A percentile compares a stretch with the other conserved stretches of the same genome.
phyloP scores from a whole-genome alignment of 2,797 vertebrate species.

The Clarias pachynema region DNA sequence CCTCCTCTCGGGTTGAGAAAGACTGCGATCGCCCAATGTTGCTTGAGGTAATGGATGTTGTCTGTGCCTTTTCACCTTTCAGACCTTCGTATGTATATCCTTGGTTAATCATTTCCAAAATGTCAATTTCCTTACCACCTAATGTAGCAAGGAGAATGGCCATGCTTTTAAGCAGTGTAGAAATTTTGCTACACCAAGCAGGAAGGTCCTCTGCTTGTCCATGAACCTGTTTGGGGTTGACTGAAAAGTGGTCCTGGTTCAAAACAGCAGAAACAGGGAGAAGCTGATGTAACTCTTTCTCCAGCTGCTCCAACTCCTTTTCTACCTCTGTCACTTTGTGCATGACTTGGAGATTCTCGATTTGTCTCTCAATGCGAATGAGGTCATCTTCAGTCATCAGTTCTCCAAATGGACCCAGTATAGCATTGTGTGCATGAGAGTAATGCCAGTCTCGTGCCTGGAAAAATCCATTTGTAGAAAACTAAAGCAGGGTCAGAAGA shows the following conservation, averaged over 20 bases:
- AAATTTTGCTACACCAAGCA: constrained; percentile 85
- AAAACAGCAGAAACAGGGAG: constrained; percentile 79
- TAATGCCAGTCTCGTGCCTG: constrained; percentile 86
- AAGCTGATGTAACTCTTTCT: constrained; percentile 84
- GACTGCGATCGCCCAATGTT: constrained; percentile 86
- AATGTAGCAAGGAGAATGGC: constrained; percentile 81
- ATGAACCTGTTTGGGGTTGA: constrained; percentile 85
- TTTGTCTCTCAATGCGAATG: constrained; percentile 89
- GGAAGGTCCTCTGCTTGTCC: constrained; percentile 85
- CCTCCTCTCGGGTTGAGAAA: constrained; percentile 88
- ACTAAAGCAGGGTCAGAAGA: constrained; percentile 84
- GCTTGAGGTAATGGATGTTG: constrained; percentile 56
- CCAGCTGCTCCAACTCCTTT: constrained; percentile 81
- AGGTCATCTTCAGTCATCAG: constrained; percentile 91
- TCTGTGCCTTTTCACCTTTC: constrained; percentile 55
- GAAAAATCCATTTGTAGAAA: constrained; percentile 81
- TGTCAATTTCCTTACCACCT: constrained; percentile 80
- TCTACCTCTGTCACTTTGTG: constrained; percentile 87
- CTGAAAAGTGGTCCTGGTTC: constrained; percentile 79
- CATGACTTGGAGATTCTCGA: constrained; percentile 94
- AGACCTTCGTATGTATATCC: constrained; percentile 68
- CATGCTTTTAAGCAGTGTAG: constrained; percentile 82
- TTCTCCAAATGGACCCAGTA: constrained; percentile 88
- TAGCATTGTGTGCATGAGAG: constrained; percentile 81
- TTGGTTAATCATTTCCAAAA: constrained; percentile 79